Evolutionary conservation across 2,113 vertebrate genomes (phyloP).

Genomic region (Ondatra zibethicus): DNA sequence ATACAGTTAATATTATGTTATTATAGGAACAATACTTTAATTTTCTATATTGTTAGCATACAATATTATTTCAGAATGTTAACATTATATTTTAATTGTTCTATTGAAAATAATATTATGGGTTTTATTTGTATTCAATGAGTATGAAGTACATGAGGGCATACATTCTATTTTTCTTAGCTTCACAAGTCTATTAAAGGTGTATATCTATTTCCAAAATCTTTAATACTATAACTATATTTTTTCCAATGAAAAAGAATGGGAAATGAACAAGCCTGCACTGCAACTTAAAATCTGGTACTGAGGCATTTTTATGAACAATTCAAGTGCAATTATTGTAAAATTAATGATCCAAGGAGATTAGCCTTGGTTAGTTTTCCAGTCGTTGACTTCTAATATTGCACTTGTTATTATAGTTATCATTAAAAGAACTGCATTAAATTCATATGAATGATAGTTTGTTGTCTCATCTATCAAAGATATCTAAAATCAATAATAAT

Average conservation of each 20-base stretch:
- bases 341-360: slow-evolving; percentile 83
- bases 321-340: slow-evolving; percentile 75
- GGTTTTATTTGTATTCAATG: neutral
- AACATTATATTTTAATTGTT: neutral
- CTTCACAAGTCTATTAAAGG: neutral
- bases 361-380: slow-evolving; percentile 80
- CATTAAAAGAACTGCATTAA: slow-evolving; percentile 75
- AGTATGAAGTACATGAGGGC: neutral
- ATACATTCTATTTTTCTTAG: neutral
- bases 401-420: slow-evolving; percentile 62
- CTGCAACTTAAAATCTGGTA: slow-evolving; percentile 68
- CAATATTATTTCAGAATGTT: neutral
- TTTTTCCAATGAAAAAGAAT: slow-evolving; percentile 56
- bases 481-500: slow-evolving; percentile 47
- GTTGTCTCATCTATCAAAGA: slow-evolving; percentile 35
- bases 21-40: neutral
- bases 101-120: neutral
- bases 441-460: slow-evolving; percentile 59
- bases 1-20: neutral
- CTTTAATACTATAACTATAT: neutral
- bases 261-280: slow-evolving; percentile 64
- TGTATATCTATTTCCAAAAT: neutral
- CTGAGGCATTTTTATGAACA: slow-evolving; percentile 75
- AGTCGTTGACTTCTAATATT: slow-evolving; percentile 62
- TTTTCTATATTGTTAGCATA: neutral